Conservation (phyloP, 1,140 invertebrate species). For the Monomorium pharaonis region DNA sequence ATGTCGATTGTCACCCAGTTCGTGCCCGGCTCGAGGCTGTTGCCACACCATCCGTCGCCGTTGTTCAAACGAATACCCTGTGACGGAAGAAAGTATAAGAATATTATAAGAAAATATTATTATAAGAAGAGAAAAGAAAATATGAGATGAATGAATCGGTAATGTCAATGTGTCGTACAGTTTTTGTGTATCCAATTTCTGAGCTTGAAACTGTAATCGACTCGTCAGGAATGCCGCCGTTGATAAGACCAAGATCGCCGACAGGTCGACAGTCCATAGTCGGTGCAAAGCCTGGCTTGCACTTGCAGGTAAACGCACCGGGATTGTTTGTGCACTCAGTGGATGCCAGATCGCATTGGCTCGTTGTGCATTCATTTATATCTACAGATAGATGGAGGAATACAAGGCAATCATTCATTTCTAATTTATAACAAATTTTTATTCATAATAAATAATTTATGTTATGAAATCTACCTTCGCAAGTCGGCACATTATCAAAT, state of each 20-base stretch:
- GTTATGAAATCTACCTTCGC: slow-evolving; percentile 87
- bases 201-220: slow-evolving; percentile 94
- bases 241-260: slow-evolving; percentile 94
- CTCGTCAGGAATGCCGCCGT: slow-evolving; percentile 95
- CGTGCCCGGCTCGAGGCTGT: slow-evolving; percentile 90
- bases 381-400: slow-evolving; percentile 85
- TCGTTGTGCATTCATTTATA: slow-evolving; percentile 96
- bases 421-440: too few relatives aligned
- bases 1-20: slow-evolving; percentile 96
- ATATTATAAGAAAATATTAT: too few relatives aligned
- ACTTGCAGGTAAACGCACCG: slow-evolving; percentile 97
- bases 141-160: neutral
- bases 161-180: slow-evolving; percentile 84
- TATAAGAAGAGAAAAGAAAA: neutral
- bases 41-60: slow-evolving; percentile 95
- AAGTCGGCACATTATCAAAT: slow-evolving; percentile 94
- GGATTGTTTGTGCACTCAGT: slow-evolving; percentile 96
- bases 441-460: slow-evolving; percentile 13
- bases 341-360: slow-evolving; percentile 95
- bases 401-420: neutral
- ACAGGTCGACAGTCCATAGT: slow-evolving; percentile 96
- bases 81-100: neutral
- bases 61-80: slow-evolving; percentile 93
- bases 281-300: slow-evolving; percentile 93
- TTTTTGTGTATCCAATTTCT: slow-evolving; percentile 93